Evolutionary conservation across 1,140 invertebrate genomes (phyloP).

Genomic region (Amyelois transitella): DNA sequence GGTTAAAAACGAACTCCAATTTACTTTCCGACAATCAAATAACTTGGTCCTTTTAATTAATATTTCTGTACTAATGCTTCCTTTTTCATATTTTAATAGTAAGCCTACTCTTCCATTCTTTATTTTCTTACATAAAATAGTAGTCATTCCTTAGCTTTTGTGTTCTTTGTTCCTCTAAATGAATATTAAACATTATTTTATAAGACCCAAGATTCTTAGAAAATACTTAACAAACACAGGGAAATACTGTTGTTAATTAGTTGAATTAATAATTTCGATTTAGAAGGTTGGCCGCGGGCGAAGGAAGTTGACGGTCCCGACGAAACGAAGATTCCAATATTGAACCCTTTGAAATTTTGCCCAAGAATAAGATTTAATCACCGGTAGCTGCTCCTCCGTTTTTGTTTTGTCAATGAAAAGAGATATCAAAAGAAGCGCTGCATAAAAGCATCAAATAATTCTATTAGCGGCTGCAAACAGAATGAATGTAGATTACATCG

Average conservation of each 20-base stretch:
- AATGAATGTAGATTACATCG: not conserved
- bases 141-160: not conserved
- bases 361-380: conserved; percentile 5
- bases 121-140: conserved; percentile 1
- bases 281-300: conserved; percentile 12
- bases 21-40: conserved; percentile 23
- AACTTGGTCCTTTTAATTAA: conserved; percentile 24
- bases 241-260: conserved; percentile 42
- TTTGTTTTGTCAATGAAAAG: conserved; percentile 2
- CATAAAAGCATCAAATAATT: not conserved
- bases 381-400: conserved; percentile 1
- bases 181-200: not conserved
- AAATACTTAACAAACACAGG: conserved; percentile 4
- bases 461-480: not conserved
- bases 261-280: conserved; percentile 41
- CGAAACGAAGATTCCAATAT: conserved; percentile 16
- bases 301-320: conserved; percentile 16
- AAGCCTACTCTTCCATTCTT: not conserved
- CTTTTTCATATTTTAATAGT: not conserved
- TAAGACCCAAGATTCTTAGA: not conserved
- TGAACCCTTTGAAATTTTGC: conserved; percentile 13
- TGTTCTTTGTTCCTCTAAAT: not conserved
- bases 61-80: conserved; percentile 12
- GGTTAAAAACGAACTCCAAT: conserved; percentile 25
- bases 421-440: conserved; percentile 2